Percentiles rank a stretch among this genome's conserved stretches.
These are phyloP conservation scores for Diadophis punctatus DNA, from an alignment of 2,113 vertebrate genomes.

Conservation along the genomic window DNA sequence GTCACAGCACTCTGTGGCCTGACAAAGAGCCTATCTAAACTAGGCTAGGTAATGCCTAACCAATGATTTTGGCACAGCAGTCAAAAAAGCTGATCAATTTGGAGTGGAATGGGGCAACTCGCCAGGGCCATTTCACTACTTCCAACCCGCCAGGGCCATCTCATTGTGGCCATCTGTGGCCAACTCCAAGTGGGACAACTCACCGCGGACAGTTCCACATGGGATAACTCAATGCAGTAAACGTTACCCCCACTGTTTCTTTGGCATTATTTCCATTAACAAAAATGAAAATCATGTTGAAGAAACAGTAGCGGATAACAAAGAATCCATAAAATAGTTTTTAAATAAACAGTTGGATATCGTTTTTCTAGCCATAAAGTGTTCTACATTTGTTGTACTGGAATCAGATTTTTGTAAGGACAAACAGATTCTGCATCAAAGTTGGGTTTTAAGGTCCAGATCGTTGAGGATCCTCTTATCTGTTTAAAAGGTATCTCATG, in stretches of 20 bases:
- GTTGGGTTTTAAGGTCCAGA: conserved; percentile 45
- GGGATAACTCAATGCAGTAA: no score
- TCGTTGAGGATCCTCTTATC: conserved; percentile 6
- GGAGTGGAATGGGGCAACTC: neutral
- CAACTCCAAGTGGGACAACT: no score
- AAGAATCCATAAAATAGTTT: no score
- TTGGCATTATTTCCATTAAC: no score
- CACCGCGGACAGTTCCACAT: no score
- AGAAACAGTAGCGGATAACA: no score
- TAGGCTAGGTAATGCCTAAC: neutral
- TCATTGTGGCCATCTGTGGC: neutral
- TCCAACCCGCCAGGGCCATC: neutral
- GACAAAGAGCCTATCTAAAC: neutral
- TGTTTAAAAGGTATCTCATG: neutral
- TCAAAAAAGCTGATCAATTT: neutral
- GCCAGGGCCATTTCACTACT: neutral
- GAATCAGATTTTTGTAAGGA: conserved; percentile 61
- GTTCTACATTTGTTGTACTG: conserved; percentile 18
- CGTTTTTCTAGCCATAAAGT: neutral
- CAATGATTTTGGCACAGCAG: neutral
- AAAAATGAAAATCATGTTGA: no score
- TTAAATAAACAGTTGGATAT: neutral
- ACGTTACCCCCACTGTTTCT: no score
- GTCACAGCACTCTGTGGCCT: neutral
- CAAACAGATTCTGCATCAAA: conserved; percentile 62